Evolutionary conservation across 1,140 invertebrate species (phyloP).

Genomic region (Sarcophaga bullata): DNA sequence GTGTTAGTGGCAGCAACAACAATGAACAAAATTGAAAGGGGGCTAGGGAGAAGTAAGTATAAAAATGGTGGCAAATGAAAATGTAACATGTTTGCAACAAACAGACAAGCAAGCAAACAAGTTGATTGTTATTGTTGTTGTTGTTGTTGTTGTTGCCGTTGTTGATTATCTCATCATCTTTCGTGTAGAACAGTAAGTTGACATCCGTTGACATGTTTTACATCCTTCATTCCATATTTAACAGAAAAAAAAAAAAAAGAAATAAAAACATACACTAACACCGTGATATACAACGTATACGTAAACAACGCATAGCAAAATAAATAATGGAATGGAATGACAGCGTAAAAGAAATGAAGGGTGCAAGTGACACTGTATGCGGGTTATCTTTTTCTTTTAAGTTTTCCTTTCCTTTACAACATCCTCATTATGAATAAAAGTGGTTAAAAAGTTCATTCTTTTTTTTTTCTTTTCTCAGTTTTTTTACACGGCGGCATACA

Average conservation of each 20-base stretch:
- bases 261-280: not conserved
- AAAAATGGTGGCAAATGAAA: not conserved
- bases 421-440: constrained; percentile 34
- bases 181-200: constrained; percentile 31
- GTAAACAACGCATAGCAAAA: not conserved
- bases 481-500: too few species aligned
- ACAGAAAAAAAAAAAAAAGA: not conserved
- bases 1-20: not conserved
- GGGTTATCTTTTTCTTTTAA: not conserved
- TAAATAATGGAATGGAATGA: not conserved
- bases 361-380: not conserved
- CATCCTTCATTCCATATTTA: constrained; percentile 27
- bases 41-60: too few species aligned
- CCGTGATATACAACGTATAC: not conserved
- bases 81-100: constrained; percentile 24
- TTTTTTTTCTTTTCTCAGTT: too few species aligned
- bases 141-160: not conserved
- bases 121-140: constrained; percentile 15
- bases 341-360: not conserved
- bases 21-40: not conserved
- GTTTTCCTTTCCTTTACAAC: not conserved
- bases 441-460: constrained; percentile 8
- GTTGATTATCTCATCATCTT: constrained; percentile 29
- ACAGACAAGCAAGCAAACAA: not conserved
- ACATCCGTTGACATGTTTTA: constrained; percentile 39